Percentiles rank a stretch among this genome's conserved stretches.
Evolutionary conservation across 2,113 vertebrate species (phyloP).

Genomic region (Podiceps cristatus): DNA sequence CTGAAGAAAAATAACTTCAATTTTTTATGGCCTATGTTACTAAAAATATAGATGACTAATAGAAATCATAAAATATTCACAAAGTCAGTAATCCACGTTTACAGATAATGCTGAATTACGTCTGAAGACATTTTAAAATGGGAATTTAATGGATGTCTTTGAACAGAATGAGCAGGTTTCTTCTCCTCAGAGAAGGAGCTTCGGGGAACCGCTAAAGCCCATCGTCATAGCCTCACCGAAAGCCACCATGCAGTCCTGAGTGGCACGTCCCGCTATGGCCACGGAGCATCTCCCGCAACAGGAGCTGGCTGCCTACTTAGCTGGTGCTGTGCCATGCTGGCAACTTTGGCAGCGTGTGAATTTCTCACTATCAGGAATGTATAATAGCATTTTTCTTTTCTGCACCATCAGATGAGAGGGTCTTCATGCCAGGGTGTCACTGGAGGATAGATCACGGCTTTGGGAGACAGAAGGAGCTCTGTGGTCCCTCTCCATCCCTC

Average conservation of each 20-base stretch:
- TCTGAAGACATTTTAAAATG: not conserved
- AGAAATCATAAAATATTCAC: slow-evolving; percentile 75
- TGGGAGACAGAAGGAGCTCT: not conserved
- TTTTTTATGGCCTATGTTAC: slow-evolving; percentile 68
- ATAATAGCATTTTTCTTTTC: not conserved
- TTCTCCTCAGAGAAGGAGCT: not conserved
- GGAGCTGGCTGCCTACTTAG: not conserved
- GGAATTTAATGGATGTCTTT: slow-evolving; percentile 1
- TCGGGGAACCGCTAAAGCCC: not conserved
- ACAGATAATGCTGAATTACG: slow-evolving; percentile 27
- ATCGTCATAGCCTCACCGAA: fast-evolving
- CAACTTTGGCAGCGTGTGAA: not conserved
- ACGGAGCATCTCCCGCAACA: not conserved
- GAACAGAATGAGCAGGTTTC: not conserved
- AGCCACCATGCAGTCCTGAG: not conserved
- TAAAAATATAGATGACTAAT: slow-evolving; percentile 72
- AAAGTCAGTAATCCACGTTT: slow-evolving; percentile 44
- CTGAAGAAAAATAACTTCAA: slow-evolving; percentile 65
- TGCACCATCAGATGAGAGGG: fast-evolving
- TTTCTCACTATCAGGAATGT: not conserved
- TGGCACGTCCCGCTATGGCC: fast-evolving
- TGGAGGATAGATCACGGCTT: fast-evolving
- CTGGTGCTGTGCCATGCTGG: not conserved
- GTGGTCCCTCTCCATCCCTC: not conserved
- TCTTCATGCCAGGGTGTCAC: not conserved